phyloP scores from a whole-genome alignment of 2,797 vertebrate genomes.

The Spinus olivaceus region DNA sequence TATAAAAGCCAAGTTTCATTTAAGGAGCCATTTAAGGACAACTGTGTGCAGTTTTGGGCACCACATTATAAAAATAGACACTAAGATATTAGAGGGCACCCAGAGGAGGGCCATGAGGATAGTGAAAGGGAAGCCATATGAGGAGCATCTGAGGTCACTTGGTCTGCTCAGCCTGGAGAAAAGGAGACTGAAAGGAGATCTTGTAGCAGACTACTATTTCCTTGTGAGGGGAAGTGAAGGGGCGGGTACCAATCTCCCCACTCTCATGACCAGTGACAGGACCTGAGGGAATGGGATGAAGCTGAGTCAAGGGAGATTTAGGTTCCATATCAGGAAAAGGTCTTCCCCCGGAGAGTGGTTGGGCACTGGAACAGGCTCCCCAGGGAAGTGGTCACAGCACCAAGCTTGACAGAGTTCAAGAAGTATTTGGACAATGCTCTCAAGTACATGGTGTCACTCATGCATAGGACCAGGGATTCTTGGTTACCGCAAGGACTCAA shows the following conservation, averaged over 20 bases:
- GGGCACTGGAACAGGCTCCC: background rate
- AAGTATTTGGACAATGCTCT: background rate
- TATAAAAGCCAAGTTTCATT: background rate
- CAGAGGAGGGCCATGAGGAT: background rate
- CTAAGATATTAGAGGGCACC: background rate
- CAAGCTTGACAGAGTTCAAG: background rate
- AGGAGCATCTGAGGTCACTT: background rate
- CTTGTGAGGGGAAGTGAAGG: background rate
- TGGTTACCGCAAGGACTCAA: too few species aligned
- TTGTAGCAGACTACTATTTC: background rate
- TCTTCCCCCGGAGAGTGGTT: background rate
- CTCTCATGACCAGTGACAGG: background rate
- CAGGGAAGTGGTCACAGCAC: background rate
- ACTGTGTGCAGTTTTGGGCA: background rate
- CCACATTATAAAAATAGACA: background rate
- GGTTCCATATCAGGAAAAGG: background rate
- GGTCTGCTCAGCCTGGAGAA: background rate
- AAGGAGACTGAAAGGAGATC: background rate
- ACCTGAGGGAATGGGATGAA: background rate
- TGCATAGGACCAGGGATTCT: background rate
- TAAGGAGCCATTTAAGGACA: background rate
- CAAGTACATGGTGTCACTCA: accelerated
- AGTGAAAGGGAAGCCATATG: accelerated
- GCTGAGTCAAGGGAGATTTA: background rate
- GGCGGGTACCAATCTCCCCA: background rate